Conservation (phyloP, 2,113 vertebrate genomes). For the Nothocercus nigrocapillus region DNA sequence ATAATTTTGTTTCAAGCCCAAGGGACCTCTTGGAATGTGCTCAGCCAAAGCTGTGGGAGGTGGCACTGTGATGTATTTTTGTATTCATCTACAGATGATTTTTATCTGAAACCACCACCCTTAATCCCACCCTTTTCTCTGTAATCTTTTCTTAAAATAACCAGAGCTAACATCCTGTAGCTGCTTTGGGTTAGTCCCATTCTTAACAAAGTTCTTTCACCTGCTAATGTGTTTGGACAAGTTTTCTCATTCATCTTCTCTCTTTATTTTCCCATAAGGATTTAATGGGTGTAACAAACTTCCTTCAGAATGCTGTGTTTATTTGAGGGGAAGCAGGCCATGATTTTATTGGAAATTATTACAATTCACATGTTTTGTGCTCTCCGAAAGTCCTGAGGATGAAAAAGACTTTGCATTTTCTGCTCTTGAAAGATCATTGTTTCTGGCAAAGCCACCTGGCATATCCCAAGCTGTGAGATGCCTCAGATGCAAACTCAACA, state of each 20-base stretch:
- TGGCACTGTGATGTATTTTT: neutral
- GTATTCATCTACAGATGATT: neutral
- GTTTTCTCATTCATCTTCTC: slow-evolving; percentile 13
- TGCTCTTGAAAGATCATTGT: slow-evolving; percentile 12
- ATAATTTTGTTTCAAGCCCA: neutral
- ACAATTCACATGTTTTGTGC: neutral
- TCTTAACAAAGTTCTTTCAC: slow-evolving; percentile 7
- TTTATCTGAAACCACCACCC: neutral
- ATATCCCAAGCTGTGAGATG: neutral
- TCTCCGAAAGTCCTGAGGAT: neutral
- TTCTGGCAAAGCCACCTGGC: neutral
- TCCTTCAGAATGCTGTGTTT: neutral
- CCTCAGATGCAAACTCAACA: neutral
- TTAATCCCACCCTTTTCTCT: slow-evolving; percentile 39
- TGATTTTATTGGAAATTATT: neutral
- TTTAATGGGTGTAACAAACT: neutral
- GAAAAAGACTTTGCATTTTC: slow-evolving; percentile 16
- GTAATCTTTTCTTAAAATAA: slow-evolving; percentile 5
- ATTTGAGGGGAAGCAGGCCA: neutral
- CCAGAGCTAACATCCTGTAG: neutral
- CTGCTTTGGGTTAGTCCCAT: neutral
- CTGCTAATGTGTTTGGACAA: neutral
- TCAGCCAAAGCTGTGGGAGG: neutral
- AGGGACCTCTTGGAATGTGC: neutral
- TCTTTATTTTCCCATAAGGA: neutral